These are phyloP conservation scores for Psittacula derbiana DNA, from an alignment of 2,797 vertebrate genomes.

Conservation along the genomic window DNA sequence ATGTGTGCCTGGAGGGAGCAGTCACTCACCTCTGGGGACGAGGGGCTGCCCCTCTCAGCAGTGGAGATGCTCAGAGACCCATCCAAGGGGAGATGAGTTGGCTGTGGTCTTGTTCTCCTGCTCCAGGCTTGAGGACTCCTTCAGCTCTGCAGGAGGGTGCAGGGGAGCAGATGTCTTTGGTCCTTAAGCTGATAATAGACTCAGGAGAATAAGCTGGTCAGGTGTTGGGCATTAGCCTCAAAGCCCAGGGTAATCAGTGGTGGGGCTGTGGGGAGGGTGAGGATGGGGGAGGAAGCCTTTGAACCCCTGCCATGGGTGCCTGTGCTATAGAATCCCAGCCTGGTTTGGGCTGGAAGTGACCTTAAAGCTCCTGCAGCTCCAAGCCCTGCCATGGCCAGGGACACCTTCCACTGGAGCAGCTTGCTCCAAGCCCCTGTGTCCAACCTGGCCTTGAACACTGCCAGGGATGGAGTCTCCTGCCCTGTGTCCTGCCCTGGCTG, in stretches of 20 bases:
- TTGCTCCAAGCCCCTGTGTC: background rate
- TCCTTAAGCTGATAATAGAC: conserved; percentile 74
- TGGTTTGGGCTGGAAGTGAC: background rate
- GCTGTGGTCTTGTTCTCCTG: background rate
- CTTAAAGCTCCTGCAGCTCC: background rate
- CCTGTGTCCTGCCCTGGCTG: background rate
- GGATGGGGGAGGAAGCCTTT: background rate
- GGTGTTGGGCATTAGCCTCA: conserved; percentile 51
- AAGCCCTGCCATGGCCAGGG: fast-evolving
- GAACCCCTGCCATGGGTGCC: no score
- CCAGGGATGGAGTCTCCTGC: background rate
- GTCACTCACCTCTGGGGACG: conserved; percentile 2
- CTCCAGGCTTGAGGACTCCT: background rate
- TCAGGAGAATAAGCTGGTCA: conserved; percentile 63
- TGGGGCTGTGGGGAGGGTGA: background rate
- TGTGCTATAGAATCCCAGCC: background rate
- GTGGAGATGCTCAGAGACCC: background rate
- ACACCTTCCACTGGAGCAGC: background rate
- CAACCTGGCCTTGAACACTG: background rate
- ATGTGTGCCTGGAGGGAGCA: background rate
- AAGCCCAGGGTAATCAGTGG: background rate
- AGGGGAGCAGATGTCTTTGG: conserved; percentile 52
- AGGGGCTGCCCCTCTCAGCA: background rate
- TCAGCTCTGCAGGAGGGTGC: background rate
- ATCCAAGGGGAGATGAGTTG: background rate